Base-by-base conservation (phyloP, 2,113 vertebrate species). In the Ranitomeya variabilis region DNA sequence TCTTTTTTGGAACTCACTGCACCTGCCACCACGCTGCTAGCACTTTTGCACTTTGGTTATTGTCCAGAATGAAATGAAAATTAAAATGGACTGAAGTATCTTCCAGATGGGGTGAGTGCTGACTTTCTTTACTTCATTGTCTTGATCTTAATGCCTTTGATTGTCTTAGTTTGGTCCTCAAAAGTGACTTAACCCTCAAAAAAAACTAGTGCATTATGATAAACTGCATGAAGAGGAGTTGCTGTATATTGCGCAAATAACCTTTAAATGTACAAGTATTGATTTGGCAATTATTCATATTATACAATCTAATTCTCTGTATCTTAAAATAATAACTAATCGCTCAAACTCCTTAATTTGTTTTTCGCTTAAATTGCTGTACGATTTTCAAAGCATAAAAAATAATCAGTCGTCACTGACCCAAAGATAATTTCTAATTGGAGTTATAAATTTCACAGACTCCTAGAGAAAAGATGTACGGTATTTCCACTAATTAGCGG, bases 391-490 rank as follows among this genome's bases (percentile, higher is more conserved):
- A 78, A 69, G 57, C 37, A 37, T 67, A 60, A 87, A 82, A 87
- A 74, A 88, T 88, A 88, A 83, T 82, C 55, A 51, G 80, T n/a
- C 80, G 76, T 69, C 31, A 52, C 87, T 88, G 87, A 83, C 87
- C 87, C 87, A 76, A 86, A 82, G 23, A 80, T 87, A 87, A 87
- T 87, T 67, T 80, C 51, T 87, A 87, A 87, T 80, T 80, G 62
- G 62, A 57, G 66, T 83, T 69, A 26, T 82, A 83, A 83, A 88
- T 88, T 83, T 66, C 87, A 62, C 54, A 73, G 64, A 16, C 23
- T 83, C 67, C 80, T 88, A 69, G 64, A 60, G 37, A 51, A 62
- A 59, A 88, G 87, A 79, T 87, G 67, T 60, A 45, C 37, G 37
- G 37, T 45, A 88, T 88, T 83, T 74, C 7, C 16, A 31, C 55